Base-by-base conservation (phyloP, 2,888 invertebrate species). In the Ormyrus thymus region DNA sequence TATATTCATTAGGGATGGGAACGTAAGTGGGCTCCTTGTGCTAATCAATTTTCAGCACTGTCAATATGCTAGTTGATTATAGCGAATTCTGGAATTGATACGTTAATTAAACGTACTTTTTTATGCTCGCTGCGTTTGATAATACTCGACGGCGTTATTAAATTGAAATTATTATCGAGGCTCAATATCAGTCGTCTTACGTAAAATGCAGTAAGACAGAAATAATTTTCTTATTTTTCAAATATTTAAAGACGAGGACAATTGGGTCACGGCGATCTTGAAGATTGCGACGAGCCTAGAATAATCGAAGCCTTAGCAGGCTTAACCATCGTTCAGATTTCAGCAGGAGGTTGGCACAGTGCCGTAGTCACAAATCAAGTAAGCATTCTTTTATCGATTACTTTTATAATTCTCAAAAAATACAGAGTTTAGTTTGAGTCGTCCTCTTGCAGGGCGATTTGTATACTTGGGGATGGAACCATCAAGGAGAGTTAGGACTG, bases 401-500 rank as follows among this genome's bases (percentile, higher is more conserved):
- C 59, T 65, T 70, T 11, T 45, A 68, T 68, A 61, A 66, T 50
- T 43, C 69, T 58, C n/a, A 45, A 3, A 13, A 11, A 61, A 61
- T 45, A 15, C 7, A 59, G 43, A 59, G 7, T 15, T 58, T 29
- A 6, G 13, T 6, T 64, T 46, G 11, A 51, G 48, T 50, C 15
- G 43, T 56, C 7, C 51, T 56, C 53, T 71, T 64, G 66, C 15
- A 92, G 89, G 97, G 97, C 11, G 97, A 97, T 88, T 86, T 97
- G 0, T 98, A 97, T 87, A 92, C 93, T 2, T 98, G 98, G 97
- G 98, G 98, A 7, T 97, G 96, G 95, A 98, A 98, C 90, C 94
- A 95, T 81, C 93, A 93, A 85, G 97, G 97, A 0, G 97, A 98
- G 89, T 90, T 98, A 13, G 97, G 97, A 7, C 89, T 95, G 50